phyloP scores from a whole-genome alignment of 2,113 vertebrate genomes.

The Neogale vison region DNA sequence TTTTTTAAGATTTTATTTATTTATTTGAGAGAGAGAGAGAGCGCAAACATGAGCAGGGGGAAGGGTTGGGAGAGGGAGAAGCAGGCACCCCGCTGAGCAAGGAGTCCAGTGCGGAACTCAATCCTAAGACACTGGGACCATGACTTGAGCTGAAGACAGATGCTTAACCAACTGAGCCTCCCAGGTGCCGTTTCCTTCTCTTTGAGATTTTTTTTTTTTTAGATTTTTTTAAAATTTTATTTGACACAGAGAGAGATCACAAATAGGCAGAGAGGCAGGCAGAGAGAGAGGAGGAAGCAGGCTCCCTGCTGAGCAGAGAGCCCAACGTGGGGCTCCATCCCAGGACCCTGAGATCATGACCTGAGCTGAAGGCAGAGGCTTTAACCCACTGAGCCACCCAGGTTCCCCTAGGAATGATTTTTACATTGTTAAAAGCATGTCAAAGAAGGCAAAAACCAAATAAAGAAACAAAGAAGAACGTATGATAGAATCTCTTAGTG shows the following conservation, averaged over 20 bases:
- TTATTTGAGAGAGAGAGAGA: not conserved
- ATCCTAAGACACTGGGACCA: not conserved
- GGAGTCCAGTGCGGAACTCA: not conserved
- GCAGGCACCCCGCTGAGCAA: not conserved
- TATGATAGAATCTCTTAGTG: not conserved
- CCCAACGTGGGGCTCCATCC: fast-evolving
- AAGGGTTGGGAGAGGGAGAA: not conserved
- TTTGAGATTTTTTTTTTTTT: too few relatives aligned
- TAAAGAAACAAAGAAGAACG: not conserved
- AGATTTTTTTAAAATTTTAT: too few relatives aligned
- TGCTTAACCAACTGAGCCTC: not conserved
- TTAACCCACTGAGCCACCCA: not conserved
- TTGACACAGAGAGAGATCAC: too few relatives aligned
- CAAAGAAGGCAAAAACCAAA: not conserved
- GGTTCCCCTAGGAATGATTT: not conserved
- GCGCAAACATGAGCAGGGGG: not conserved
- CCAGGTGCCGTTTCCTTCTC: not conserved
- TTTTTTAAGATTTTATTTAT: not conserved
- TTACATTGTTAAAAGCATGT: not conserved
- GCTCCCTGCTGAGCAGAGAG: too few relatives aligned
- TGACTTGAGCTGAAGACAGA: not conserved
- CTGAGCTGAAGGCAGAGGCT: not conserved
- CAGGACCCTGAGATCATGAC: not conserved
- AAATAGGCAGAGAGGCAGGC: too few relatives aligned
- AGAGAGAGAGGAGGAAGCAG: too few relatives aligned